Evolutionary conservation across 2,113 vertebrate genomes (phyloP).

Genomic region (Potamarius usumacintae): DNA sequence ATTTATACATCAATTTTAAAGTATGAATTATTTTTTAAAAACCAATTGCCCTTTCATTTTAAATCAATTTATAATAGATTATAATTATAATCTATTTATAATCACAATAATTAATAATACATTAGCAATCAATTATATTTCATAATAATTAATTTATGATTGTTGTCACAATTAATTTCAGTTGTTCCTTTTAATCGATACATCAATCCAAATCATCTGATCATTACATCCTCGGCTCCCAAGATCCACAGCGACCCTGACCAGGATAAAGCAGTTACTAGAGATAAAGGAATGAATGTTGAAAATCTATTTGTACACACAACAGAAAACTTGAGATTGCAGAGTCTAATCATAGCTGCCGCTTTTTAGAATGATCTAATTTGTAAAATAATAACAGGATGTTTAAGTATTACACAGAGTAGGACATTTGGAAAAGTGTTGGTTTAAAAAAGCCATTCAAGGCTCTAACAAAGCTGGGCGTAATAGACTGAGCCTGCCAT

Average conservation of each 20-base stretch:
- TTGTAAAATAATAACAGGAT: constrained; percentile 82
- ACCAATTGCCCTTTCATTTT: not conserved
- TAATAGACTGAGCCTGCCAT: constrained; percentile 88
- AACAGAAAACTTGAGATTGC: constrained; percentile 20
- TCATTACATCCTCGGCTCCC: not conserved
- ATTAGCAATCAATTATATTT: not conserved
- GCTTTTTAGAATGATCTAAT: constrained; percentile 72
- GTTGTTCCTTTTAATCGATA: not conserved
- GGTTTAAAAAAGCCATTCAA: constrained; percentile 75
- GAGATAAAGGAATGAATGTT: not conserved
- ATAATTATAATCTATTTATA: not conserved
- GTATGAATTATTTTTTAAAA: not conserved
- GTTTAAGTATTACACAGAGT: constrained; percentile 82
- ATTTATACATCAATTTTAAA: not conserved
- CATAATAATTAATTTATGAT: not conserved
- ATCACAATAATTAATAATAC: not conserved
- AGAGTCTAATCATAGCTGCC: constrained; percentile 45
- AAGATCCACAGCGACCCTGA: not conserved
- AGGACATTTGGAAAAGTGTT: constrained; percentile 79
- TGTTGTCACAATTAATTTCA: not conserved
- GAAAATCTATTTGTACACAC: constrained; percentile 6
- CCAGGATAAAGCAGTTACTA: not conserved
- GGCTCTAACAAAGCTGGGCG: constrained; percentile 83
- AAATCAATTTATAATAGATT: not conserved
- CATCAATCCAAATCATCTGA: not conserved